phyloP scores from a whole-genome alignment of 2,888 invertebrate genomes.

The Pelosia muscerda region DNA sequence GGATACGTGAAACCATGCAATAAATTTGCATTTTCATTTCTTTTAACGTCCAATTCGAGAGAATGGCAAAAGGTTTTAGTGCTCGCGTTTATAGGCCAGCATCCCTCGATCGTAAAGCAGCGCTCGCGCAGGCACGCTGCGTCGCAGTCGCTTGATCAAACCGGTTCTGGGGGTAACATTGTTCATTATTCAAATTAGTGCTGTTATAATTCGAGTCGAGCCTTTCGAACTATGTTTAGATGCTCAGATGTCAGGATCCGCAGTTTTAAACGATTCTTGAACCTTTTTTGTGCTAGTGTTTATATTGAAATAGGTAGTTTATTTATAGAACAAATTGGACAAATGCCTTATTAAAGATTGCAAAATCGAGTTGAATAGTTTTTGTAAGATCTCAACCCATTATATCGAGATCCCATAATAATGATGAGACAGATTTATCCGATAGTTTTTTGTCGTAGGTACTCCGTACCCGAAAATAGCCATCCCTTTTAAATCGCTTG shows the following conservation, averaged over 20 bases:
- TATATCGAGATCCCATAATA: neutral
- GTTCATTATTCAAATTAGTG: slow-evolving; percentile 85
- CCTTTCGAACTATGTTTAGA: slow-evolving; percentile 67
- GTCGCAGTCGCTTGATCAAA: slow-evolving; percentile 72
- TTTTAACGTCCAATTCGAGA: slow-evolving; percentile 51
- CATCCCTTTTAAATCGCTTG: slow-evolving; percentile 24
- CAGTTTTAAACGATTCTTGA: slow-evolving; percentile 44
- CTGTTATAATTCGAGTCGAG: slow-evolving; percentile 78
- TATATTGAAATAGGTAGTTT: slow-evolving; percentile 14
- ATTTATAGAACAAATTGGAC: slow-evolving; percentile 10
- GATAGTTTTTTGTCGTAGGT: neutral
- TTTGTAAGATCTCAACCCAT: neutral
- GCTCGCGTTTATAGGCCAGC: slow-evolving; percentile 69
- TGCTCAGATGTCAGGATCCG: slow-evolving; percentile 34
- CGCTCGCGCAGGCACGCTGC: slow-evolving; percentile 57
- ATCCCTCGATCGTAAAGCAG: slow-evolving; percentile 68
- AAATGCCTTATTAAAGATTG: neutral
- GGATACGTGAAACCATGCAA: slow-evolving; percentile 45
- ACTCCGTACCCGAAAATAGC: neutral
- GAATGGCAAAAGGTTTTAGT: slow-evolving; percentile 64
- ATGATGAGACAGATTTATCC: neutral
- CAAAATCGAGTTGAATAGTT: neutral
- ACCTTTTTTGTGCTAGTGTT: slow-evolving; percentile 28
- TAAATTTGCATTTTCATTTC: slow-evolving; percentile 47
- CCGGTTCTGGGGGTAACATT: slow-evolving; percentile 79